Evolutionary conservation across 2,888 invertebrate species (phyloP), one percentile per base, ranked within the genome.

Genomic region (Saturnia japonica): DNA sequence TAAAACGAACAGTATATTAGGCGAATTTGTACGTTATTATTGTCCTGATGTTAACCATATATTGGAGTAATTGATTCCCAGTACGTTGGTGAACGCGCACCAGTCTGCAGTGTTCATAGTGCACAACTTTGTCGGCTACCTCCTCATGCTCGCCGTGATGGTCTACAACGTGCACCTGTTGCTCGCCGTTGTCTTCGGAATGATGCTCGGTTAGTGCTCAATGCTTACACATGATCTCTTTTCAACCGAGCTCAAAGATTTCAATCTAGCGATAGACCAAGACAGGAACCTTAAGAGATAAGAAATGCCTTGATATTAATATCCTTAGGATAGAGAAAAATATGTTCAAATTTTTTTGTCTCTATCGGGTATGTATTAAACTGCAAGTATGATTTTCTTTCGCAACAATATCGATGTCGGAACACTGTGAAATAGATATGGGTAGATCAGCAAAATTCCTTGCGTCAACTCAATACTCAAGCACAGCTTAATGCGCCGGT

Each of bases 121-220:
- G 66, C 95, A 95, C 82, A 95, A 95, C 79, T 89, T 94, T 74
- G 91, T 96, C 67, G 96, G 96, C 42, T 96, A 96, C 87, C 84
- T 96, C 69, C 90, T 97, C 42, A 97, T 97, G 96, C 85, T 97
- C 75, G 94, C 95, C 42, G 95, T 96, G n/a, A 97, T 97, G 97
- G 86, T 95, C 19, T 97, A 95, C 88, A 96, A 96, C 88, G 95
- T 95, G 42, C 96, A 96, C 80, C 88, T 97, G 71, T 91, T 95
- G 73, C 89, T 96, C 68, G 95, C 96, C 16, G 94, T 96, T 69
- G 92, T 95, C 7, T 87, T 96, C 70, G 96, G 96, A 34, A 95
- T 96, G 85, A 93, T 92, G 89, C 84, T 95, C 67, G 95, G 95
- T 95, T 76, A 84, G 87, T 77, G 6, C n/a, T 2, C 54, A 54